Evolutionary conservation across 2,888 invertebrate species (phyloP).

Genomic region (Pseudococcus longispinus): DNA sequence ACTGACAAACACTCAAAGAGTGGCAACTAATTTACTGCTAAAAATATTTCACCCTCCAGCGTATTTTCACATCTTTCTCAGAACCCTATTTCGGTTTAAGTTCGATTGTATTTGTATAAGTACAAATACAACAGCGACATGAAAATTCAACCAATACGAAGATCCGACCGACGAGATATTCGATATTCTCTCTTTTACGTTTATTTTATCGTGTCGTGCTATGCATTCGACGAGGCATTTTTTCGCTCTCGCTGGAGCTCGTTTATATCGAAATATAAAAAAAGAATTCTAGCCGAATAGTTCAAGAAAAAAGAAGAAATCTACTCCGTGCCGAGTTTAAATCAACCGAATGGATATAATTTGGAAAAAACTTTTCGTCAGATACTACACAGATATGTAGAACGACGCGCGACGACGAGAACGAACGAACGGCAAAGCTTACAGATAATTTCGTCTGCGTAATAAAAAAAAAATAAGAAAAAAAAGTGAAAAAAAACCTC

Average conservation of each 20-base stretch:
- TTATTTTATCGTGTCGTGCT: background rate
- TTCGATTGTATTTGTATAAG: too few species aligned
- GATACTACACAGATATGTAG: background rate
- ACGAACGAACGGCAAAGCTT: background rate
- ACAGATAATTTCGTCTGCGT: constrained; percentile 38
- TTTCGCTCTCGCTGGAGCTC: background rate
- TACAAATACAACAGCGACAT: too few species aligned
- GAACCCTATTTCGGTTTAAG: too few species aligned
- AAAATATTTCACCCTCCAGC: too few species aligned
- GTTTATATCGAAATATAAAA: constrained; percentile 33
- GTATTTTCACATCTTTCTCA: too few species aligned
- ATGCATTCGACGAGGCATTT: background rate
- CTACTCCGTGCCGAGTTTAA: constrained; percentile 20
- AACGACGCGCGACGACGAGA: background rate
- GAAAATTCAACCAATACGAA: background rate
- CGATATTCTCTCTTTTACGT: background rate
- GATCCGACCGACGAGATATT: background rate
- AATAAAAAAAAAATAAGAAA: constrained; percentile 16
- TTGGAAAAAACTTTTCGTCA: constrained; percentile 33
- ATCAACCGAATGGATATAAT: constrained; percentile 45
- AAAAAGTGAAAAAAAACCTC: background rate
- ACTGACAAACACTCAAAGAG: too few species aligned
- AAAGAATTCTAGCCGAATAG: constrained; percentile 35
- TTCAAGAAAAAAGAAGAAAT: constrained; percentile 9
- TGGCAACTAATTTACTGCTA: too few species aligned